phyloP scores from a whole-genome alignment of 1,140 invertebrate species.

The Streblospio benedicti region DNA sequence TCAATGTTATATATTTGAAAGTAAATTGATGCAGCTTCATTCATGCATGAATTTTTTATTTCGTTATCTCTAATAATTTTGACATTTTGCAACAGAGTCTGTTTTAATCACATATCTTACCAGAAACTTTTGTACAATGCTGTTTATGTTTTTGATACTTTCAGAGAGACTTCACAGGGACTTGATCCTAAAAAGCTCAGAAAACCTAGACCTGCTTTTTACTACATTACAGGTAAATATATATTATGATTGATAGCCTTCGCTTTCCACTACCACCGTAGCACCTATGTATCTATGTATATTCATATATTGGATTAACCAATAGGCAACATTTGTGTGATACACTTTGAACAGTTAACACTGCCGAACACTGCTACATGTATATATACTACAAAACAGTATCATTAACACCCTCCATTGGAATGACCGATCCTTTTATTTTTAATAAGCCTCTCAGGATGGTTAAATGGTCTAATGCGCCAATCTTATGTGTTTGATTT shows the following conservation, averaged over 20 bases:
- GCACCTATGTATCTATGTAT: not conserved
- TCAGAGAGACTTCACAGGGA: conserved; percentile 37
- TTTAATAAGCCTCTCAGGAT: too few relatives aligned
- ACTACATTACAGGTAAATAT: conserved; percentile 32
- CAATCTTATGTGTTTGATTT: too few relatives aligned
- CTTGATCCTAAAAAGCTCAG: conserved; percentile 29
- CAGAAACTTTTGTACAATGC: not conserved
- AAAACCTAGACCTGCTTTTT: conserved; percentile 30
- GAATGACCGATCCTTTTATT: too few relatives aligned
- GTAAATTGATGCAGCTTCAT: not conserved
- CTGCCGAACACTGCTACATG: not conserved
- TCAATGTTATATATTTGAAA: not conserved
- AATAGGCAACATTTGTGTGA: conserved; percentile 2
- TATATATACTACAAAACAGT: too few relatives aligned
- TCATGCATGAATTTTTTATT: not conserved
- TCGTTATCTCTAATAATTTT: not conserved
- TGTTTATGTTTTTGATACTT: conserved; percentile 17
- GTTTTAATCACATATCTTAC: not conserved
- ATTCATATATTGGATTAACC: not conserved
- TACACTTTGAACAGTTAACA: not conserved
- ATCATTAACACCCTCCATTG: too few relatives aligned
- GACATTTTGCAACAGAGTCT: not conserved
- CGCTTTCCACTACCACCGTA: too few relatives aligned
- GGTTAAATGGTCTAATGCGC: too few relatives aligned
- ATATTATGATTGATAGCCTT: too few relatives aligned